Percentiles rank a stretch among this genome's conserved stretches.
These are phyloP conservation scores for Tolmerus cingulatus DNA, from an alignment of 2,888 invertebrate genomes.

Conservation along the genomic window DNA sequence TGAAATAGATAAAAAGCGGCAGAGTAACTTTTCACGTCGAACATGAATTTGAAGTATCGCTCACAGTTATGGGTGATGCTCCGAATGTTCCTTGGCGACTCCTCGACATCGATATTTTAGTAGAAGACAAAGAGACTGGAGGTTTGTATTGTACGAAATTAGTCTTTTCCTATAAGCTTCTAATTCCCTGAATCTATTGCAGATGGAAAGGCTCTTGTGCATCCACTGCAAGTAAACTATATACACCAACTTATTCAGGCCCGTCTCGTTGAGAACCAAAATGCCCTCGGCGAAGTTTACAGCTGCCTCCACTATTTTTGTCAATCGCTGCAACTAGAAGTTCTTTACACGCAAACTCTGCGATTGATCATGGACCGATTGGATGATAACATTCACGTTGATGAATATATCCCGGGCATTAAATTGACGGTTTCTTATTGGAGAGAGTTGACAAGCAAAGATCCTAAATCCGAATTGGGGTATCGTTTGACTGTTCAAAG, in stretches of 20 bases:
- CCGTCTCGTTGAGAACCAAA: conserved; percentile 74
- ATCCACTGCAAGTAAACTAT: conserved; percentile 91
- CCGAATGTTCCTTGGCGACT: conserved; percentile 93
- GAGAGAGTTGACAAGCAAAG: conserved; percentile 70
- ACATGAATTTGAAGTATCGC: conserved; percentile 93
- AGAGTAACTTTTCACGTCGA: conserved; percentile 93
- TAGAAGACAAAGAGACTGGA: conserved; percentile 96
- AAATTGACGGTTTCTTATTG: conserved; percentile 94
- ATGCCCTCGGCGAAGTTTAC: conserved; percentile 83
- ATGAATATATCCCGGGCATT: conserved; percentile 89
- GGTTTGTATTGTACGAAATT: conserved; percentile 64
- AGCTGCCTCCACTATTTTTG: conserved; percentile 91
- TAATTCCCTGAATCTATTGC: neutral
- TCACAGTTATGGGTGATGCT: conserved; percentile 97
- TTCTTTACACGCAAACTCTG: conserved; percentile 86
- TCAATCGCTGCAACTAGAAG: conserved; percentile 92
- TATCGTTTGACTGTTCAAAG: conserved; percentile 90
- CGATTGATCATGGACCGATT: conserved; percentile 87
- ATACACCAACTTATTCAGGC: conserved; percentile 94
- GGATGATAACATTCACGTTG: conserved; percentile 87
- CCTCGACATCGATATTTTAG: conserved; percentile 92
- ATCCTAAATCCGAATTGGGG: conserved; percentile 84
- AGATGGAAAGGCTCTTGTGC: conserved; percentile 95
- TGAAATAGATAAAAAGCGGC: conserved; percentile 82
- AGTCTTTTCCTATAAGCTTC: neutral